Base-by-base conservation (phyloP, 1,140 invertebrate species). In the Sycophila sp. region DNA sequence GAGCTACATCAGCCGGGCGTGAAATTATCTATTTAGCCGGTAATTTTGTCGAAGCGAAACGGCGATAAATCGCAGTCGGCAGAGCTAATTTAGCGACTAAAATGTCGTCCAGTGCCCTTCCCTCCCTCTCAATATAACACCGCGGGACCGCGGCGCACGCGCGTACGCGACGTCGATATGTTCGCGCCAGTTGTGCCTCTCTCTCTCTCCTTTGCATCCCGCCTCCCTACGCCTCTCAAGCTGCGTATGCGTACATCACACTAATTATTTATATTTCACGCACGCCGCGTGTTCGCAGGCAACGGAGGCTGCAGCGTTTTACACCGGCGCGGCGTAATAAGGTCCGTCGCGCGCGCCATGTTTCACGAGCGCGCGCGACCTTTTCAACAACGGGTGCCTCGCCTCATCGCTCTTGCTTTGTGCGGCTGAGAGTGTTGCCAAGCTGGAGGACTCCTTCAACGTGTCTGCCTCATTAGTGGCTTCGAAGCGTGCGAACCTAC, bases 251-350 rank as follows among this genome's bases (percentile, higher is more conserved):
- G 74, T 82, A 78, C 74, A 79, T 81, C 77, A 78, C 76, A 64
- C 77, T 83, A 83, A 84, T 83, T 83, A 84, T 83, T 83, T 82
- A 83, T 83, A 82, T 79, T 81, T 80, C 75, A 76, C 69, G 71
- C 75, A 76, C 69, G 71, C 7, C 64, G 64, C 65, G 28, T 0
- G 22, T n/a, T 28, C 8, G 13, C 11, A 51, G 4, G 13, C 24
- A 26, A 17, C 40, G 19, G 2, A 42, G 0, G n/a, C 15, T 0
- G 7, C 24, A 53, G 26, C 45, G 28, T 30, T 53, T 53, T 53
- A 30, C 51, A 26, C 24, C 24, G n/a, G n/a, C n/a, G n/a, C 24
- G 15, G 51, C 51, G 24, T 53, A 53, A 53, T 53, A 24, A 53
- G 51, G 26, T 53, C 26, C 51, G 15, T n/a, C 45, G 17, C 10